Base-by-base conservation (phyloP, 2,888 invertebrate genomes). In the Apamea epomidion region DNA sequence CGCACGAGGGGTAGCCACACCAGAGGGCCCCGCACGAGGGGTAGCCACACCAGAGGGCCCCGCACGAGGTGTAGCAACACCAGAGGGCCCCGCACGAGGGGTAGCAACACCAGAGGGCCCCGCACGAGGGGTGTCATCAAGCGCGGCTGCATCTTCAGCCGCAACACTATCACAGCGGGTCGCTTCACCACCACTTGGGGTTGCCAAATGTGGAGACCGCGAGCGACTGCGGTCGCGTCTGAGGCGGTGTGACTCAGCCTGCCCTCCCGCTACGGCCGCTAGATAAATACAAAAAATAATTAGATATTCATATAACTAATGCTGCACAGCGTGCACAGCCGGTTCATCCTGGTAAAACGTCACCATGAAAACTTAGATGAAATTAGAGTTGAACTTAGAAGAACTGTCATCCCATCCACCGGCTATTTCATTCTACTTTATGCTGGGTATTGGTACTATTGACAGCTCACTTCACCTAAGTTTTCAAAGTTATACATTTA, bases 161-260 rank as follows among this genome's bases (percentile, higher is more conserved):
- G 65, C 29, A 64, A 8, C 16, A 64, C 64, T 29, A 62, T 42
- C 21, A 62, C 16, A 4, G 21, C 21, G 0, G 1, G 65, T 32
- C 32, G 1, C 68, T 10, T 5, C 1, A 18, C 25, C 7, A 37
- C 7, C 37, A 25, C 14, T 12, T 37, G 25, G 37, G 67, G 14
- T 42, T 8, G 37, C 7, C 37, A 10, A n/a, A 18, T 0, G 48
- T 16, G 64, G 71, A 21, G 70, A 54, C n/a, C 68, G 80, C 18
- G 69, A 69, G 7, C 70, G 68, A 2, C 42, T 18, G 5, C 48
- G 37, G 1, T 18, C 68, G 1, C 18, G n/a, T 6, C 18, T 18
- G 25, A 10, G 37, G 16, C 10, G 2, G 0, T 21, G 45, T 0
- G 42, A 0, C 1, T 12, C 21, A 4, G 21, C 21, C 0, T 21